Base-by-base conservation (phyloP, 2,888 invertebrate genomes). In the Diaprepes abbreviatus region DNA sequence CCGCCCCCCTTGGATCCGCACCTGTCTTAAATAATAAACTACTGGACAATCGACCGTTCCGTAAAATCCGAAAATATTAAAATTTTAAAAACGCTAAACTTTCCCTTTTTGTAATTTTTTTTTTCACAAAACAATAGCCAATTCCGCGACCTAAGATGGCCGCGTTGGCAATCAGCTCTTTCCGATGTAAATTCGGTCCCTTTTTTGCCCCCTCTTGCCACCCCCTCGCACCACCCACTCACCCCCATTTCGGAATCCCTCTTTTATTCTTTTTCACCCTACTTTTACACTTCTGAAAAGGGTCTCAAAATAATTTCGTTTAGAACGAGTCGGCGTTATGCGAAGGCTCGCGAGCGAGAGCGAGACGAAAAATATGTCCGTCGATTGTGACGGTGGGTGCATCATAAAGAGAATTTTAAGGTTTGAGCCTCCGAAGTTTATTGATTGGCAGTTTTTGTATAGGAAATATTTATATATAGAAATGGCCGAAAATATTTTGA, bases 151-250 rank as follows among this genome's bases (percentile, higher is more conserved):
- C 79, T 82, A 83, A 83, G 82, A 83, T 83, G 83, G 83, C 83
- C 80, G 83, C 79, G 81, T 75, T 79, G 77, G 83, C 83, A 83
- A 83, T 83, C 83, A 83, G 82, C 83, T 83, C 83, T 83, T 83
- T 83, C 81, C 83, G 81, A 83, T 83, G 83, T 82, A 83, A 81
- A 83, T 83, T 82, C 82, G 77, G 77, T 79, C 79, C 80, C 78
- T 77, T 80, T 75, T n/a, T 78, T 79, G 75, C 73, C 78, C 79
- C 78, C 79, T 79, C 79, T 78, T 79, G 77, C 78, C 77, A 78
- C 77, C 78, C 69, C 77, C 79, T 48, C 63, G 60, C 54, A 16
- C 54, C 59, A 52, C 69, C 54, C 36, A 35, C 35, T 36, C 69
- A 36, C 79, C 79, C 77, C 77, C 76, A 77, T 76, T 80, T 78